Base-by-base conservation (phyloP, 2,888 invertebrate species). In the Stegana nigrithorax region DNA sequence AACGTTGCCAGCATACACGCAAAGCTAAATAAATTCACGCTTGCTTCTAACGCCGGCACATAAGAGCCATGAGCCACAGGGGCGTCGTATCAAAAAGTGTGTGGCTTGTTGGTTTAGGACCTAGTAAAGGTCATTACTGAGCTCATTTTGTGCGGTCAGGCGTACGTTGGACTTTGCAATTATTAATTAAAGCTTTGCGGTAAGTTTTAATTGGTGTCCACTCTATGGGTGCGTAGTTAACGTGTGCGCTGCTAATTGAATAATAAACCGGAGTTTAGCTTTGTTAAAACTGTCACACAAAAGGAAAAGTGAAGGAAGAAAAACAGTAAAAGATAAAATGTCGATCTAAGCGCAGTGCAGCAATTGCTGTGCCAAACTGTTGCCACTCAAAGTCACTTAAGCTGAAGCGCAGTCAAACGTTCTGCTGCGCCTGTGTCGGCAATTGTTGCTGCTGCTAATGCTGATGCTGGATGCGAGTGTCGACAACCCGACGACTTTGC, bases 121-220 rank as follows among this genome's bases (percentile, higher is more conserved):
- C n/a, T n/a, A n/a, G n/a, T n/a, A n/a, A n/a, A n/a, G n/a, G n/a
- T n/a, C n/a, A n/a, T n/a, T n/a, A n/a, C n/a, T n/a, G n/a, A n/a
- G n/a, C n/a, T n/a, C n/a, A n/a, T n/a, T n/a, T n/a, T n/a, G n/a
- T n/a, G n/a, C n/a, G n/a, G n/a, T n/a, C n/a, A n/a, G n/a, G n/a
- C n/a, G n/a, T n/a, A n/a, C n/a, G n/a, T n/a, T n/a, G n/a, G n/a
- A n/a, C n/a, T n/a, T 45, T 14, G 21, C 10, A 19, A 6, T 50
- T 50, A 50, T 50, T 50, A 50, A 50, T 50, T 50, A 50, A 25
- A 23, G 21, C 47, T 23, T 1, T 23, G 23, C n/a, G 4, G 26
- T 32, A 55, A 55, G 19, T 55, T 55, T 55, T 36, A 36, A 55
- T 55, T 55, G 53, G 32, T 55, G 53, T 36, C 32, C 53, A 36